Evolutionary conservation across 2,113 vertebrate genomes (phyloP).

Genomic region (Prionailurus viverrinus): DNA sequence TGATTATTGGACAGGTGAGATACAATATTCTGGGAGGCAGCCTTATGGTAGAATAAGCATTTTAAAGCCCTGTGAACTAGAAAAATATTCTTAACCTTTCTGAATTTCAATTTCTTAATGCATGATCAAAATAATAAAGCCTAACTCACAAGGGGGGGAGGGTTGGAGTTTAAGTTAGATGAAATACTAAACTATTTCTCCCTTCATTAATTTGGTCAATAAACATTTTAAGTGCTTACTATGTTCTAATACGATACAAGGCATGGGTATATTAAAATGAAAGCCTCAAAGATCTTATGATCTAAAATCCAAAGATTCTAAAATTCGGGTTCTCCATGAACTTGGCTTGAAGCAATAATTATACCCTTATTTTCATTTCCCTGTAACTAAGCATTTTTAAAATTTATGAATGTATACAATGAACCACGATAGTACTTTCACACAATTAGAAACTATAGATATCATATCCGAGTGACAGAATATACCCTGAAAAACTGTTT

Average conservation of each 20-base stretch:
- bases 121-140: slow-evolving; percentile 23
- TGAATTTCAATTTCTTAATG: slow-evolving; percentile 22
- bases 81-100: slow-evolving; percentile 39
- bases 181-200: background rate
- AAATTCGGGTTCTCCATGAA: background rate
- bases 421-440: background rate
- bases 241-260: background rate
- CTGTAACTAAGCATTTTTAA: background rate
- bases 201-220: background rate
- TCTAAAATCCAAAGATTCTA: background rate
- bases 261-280: background rate
- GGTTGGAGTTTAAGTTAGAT: slow-evolving; percentile 3
- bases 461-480: background rate
- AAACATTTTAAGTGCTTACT: background rate
- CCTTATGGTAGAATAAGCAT: background rate
- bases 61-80: background rate
- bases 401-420: background rate
- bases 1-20: background rate
- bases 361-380: background rate
- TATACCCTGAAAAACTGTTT: background rate
- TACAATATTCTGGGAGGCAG: background rate
- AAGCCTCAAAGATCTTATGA: background rate
- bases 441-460: background rate
- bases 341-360: background rate
- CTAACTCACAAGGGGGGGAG: background rate